phyloP scores from a whole-genome alignment of 2,113 vertebrate species.

The Alligator mississippiensis region DNA sequence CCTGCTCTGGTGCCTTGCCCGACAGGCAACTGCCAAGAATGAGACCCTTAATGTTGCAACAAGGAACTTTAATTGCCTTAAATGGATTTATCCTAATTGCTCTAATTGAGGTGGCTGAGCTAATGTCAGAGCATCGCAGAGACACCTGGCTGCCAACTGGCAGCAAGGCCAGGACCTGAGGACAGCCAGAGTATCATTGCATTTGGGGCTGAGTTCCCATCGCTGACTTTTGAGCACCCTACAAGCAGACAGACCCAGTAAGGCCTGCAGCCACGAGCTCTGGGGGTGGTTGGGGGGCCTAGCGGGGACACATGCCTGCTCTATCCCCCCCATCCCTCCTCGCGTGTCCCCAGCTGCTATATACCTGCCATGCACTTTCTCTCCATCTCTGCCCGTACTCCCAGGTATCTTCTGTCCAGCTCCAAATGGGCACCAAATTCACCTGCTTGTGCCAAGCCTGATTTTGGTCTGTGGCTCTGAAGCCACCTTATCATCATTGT shows the following conservation, averaged over 20 bases:
- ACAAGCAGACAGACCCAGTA: too few relatives aligned
- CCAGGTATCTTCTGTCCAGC: neutral
- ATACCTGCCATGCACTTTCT: neutral
- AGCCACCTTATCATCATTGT: neutral
- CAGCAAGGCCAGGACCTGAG: neutral
- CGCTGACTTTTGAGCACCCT: neutral
- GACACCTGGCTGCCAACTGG: neutral
- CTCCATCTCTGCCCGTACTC: neutral
- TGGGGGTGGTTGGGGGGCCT: neutral
- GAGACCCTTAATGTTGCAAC: neutral
- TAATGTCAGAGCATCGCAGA: neutral
- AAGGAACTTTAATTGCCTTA: neutral
- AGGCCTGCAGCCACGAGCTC: too few relatives aligned
- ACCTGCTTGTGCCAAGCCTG: neutral
- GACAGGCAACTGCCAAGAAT: neutral
- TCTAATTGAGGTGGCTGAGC: neutral
- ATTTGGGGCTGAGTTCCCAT: neutral
- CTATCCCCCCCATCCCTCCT: neutral
- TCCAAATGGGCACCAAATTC: neutral
- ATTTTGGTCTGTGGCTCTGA: neutral
- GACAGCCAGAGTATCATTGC: too few relatives aligned
- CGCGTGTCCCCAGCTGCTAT: neutral
- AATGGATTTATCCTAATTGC: neutral
- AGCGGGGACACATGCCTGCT: neutral
- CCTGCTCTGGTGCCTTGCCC: too few relatives aligned